These are phyloP conservation scores for Cyprinodon brontotheroides DNA, from an alignment of 2,113 vertebrate species.

Conservation along the genomic window DNA sequence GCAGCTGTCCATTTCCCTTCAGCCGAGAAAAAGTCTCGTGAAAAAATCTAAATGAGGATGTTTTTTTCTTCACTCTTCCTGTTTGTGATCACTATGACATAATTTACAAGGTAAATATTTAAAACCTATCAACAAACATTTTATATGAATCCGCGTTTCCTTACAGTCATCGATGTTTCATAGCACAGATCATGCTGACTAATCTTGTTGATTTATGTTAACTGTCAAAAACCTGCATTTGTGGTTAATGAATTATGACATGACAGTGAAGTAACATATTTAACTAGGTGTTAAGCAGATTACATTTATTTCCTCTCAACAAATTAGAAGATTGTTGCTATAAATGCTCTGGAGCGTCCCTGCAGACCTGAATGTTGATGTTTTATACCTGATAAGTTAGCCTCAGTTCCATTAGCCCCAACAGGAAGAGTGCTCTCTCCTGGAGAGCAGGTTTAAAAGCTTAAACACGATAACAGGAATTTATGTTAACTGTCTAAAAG, in stretches of 20 bases:
- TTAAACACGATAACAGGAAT: conserved; percentile 32
- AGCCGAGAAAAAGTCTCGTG: too few species aligned
- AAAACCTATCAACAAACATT: too few species aligned
- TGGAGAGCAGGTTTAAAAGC: conserved; percentile 1
- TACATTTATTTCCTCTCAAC: conserved; percentile 14
- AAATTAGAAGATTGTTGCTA: conserved; percentile 20
- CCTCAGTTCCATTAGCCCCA: conserved; percentile 24
- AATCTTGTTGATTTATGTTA: not conserved
- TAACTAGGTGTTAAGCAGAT: conserved; percentile 11
- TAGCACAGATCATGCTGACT: not conserved
- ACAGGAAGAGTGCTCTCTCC: conserved; percentile 17
- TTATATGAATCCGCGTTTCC: not conserved
- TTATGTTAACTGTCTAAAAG: conserved; percentile 27
- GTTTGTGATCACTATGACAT: not conserved
- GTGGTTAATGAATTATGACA: not conserved
- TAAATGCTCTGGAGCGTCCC: conserved; percentile 30
- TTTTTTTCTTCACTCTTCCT: too few species aligned
- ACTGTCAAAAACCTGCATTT: not conserved
- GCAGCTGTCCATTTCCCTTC: too few species aligned
- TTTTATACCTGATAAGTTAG: not conserved
- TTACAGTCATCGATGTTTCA: not conserved
- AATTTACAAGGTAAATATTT: not conserved
- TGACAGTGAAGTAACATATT: too few species aligned
- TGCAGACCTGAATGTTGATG: not conserved
- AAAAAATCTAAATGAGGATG: too few species aligned